phyloP scores from a whole-genome alignment of 2,888 invertebrate species.

The Camponotus fellah region DNA sequence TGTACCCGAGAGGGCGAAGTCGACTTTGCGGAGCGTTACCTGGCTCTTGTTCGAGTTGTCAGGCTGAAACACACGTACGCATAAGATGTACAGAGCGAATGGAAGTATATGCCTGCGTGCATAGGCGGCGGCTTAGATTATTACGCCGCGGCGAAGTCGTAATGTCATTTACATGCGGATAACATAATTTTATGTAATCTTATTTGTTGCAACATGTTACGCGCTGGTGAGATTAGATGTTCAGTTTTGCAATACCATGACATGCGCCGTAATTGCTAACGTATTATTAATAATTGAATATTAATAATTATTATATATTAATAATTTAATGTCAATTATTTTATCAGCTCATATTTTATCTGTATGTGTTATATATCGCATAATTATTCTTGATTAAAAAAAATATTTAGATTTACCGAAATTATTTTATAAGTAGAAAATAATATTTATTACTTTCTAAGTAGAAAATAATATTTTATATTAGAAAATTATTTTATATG shows the following conservation, averaged over 20 bases:
- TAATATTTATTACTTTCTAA: too few relatives aligned
- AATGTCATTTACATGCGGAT: constrained; percentile 44
- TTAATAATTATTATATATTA: too few relatives aligned
- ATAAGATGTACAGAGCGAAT: constrained; percentile 55
- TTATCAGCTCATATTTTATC: neutral
- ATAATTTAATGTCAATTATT: neutral
- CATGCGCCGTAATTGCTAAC: constrained; percentile 5
- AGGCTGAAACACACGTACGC: constrained; percentile 87
- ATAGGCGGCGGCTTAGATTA: constrained; percentile 45
- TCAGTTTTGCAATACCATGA: neutral
- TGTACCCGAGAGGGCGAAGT: constrained; percentile 91
- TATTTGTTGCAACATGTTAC: constrained; percentile 31
- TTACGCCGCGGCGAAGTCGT: constrained; percentile 27
- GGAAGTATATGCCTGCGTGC: constrained; percentile 51
- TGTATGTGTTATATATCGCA: neutral
- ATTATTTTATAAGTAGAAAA: too few relatives aligned
- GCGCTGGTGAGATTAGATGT: constrained; percentile 22
- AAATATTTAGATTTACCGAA: neutral
- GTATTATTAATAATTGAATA: constrained; percentile 9
- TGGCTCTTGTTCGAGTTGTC: constrained; percentile 91
- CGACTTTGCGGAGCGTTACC: constrained; percentile 90
- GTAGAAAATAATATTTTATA: too few relatives aligned
- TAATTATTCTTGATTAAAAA: neutral
- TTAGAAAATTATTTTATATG: too few relatives aligned
- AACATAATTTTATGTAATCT: constrained; percentile 44